These are phyloP conservation scores for Eospalax fontanierii DNA, from an alignment of 2,797 vertebrate species.

Conservation along the genomic window DNA sequence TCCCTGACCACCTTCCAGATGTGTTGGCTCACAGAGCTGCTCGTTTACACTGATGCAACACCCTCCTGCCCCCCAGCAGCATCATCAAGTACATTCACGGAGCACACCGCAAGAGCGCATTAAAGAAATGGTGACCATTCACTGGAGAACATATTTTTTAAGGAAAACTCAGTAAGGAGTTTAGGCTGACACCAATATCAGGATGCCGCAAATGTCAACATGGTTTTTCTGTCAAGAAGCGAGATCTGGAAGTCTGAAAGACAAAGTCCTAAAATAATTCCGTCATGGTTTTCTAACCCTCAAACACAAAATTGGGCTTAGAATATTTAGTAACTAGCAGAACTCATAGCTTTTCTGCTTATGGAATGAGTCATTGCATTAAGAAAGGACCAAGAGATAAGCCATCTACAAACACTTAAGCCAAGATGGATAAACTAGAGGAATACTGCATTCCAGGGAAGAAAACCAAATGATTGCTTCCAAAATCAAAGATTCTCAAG, in stretches of 20 bases:
- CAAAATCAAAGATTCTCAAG: too few relatives aligned
- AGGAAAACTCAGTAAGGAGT: background rate
- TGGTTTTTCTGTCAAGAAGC: background rate
- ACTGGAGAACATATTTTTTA: background rate
- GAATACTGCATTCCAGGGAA: background rate
- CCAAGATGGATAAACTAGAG: conserved; percentile 31
- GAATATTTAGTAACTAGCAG: too few relatives aligned
- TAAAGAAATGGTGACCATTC: background rate
- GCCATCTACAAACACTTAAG: background rate
- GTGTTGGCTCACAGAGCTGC: background rate
- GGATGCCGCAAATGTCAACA: background rate
- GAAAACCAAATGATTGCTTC: too few relatives aligned
- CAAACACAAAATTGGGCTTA: background rate
- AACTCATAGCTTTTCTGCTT: conserved; percentile 7
- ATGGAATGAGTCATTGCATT: background rate
- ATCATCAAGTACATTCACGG: background rate
- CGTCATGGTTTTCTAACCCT: background rate
- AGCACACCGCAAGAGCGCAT: background rate
- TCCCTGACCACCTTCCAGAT: background rate
- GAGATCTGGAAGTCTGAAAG: background rate
- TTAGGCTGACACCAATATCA: background rate
- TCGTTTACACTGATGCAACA: background rate
- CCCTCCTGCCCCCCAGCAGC: too few relatives aligned
- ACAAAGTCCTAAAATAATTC: background rate
- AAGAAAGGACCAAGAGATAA: background rate